Conservation (phyloP, 35 echinoderm and acorn worm species). For the Apostichopus japonicus region DNA sequence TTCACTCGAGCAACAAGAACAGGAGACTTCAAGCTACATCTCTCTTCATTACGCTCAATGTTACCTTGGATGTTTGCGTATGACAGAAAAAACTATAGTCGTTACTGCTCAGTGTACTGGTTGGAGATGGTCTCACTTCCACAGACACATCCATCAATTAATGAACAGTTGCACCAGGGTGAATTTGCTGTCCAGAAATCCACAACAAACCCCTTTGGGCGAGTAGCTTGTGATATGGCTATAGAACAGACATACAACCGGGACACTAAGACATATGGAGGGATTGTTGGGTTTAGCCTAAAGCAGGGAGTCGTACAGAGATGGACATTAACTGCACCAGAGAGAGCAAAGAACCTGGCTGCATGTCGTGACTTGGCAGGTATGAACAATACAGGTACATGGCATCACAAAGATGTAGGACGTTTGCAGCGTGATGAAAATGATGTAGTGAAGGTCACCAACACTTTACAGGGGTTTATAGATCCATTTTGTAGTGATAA, state of each 20-base stretch:
- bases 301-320: constrained; percentile 37
- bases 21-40: too few relatives aligned
- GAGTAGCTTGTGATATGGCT: too few relatives aligned
- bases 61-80: constrained; percentile 42
- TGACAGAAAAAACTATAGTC: background rate
- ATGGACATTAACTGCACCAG: constrained; percentile 54
- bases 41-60: background rate
- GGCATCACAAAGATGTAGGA: constrained; percentile 3
- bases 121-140: constrained; percentile 3
- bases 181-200: too few relatives aligned
- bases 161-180: too few relatives aligned
- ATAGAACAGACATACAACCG: background rate
- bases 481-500: constrained; percentile 52
- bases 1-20: too few relatives aligned
- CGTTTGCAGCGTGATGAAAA: constrained; percentile 49
- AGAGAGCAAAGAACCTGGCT: constrained; percentile 43
- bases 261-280: constrained; percentile 56
- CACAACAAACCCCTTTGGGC: constrained; percentile 44
- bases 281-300: constrained; percentile 58
- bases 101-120: background rate
- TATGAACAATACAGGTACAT: background rate
- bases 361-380: constrained; percentile 57
- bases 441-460: constrained; percentile 44
- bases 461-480: constrained; percentile 25
- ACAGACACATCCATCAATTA: background rate